Base-by-base conservation (phyloP, 1,140 invertebrate species). In the Heterodera schachtii region DNA sequence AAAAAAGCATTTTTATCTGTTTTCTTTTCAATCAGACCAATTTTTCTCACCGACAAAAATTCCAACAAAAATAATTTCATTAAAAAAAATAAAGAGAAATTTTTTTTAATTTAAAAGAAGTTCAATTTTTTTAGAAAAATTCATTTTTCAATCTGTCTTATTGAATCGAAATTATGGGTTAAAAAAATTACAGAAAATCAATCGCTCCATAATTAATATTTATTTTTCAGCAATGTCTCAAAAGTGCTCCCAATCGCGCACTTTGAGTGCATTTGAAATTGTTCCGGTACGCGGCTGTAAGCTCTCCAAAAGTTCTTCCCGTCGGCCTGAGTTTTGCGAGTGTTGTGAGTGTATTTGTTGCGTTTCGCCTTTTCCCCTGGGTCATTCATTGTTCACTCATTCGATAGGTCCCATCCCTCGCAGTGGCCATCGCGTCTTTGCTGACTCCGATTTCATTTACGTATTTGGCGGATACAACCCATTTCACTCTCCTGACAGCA, bases 381-480 rank as follows among this genome's bases (percentile, higher is more conserved):
- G 31, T 31, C 49, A 8, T 52, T 71, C 13, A 43, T 43, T 31
- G 31, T 41, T 43, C 6, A 5, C 19, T 6, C 11, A 13, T 83
- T 84, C 31, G 31, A 31, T 46, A 84, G 82, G 82, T 70, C 82
- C 82, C 9, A 70, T 57, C 64, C 11, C 82, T 52, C 57, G 82
- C 49, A 83, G 82, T 49, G 82, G 82, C 47, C 82, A 83, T 73
- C 44, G 82, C n/a, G 78, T 84, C 13, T 83, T 83, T 57, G 75
- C 82, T 57, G 73, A 71, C 52, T 21, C 43, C 44, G 82, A 83
- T 79, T 83, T 70, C 60, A 31, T 83, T 43, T 83, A 83, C 73
- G 8, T 83, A n/a, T 46, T 83, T 49, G 82, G 82, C 49, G 82
- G 82, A 49, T 83, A 83, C 60, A 74, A 79, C 66, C 74, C 83